phyloP scores from a whole-genome alignment of 1,140 invertebrate genomes.

The Argopecten irradians region DNA sequence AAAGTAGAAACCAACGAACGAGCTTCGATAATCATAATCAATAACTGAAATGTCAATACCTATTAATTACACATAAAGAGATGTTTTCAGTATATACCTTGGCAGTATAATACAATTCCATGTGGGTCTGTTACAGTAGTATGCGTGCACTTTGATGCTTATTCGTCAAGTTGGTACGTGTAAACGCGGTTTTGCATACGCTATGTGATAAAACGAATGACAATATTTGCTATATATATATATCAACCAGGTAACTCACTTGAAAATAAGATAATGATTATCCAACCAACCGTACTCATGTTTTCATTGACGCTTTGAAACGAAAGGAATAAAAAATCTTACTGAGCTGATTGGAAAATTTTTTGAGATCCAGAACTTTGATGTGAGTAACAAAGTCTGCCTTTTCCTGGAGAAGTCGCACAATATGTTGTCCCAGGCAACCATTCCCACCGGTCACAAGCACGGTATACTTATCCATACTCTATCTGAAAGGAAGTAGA shows the following conservation, averaged over 20 bases:
- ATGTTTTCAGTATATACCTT: no score
- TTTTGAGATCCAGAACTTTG: conserved; percentile 80
- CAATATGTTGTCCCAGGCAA: conserved; percentile 83
- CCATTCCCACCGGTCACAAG: conserved; percentile 80
- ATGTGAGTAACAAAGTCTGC: conserved; percentile 79
- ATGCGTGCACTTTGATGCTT: no score
- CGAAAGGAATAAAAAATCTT: conserved; percentile 31
- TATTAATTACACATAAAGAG: no score
- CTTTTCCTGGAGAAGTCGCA: conserved; percentile 79
- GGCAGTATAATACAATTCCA: no score
- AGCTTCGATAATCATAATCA: no score
- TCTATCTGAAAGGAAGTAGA: neutral
- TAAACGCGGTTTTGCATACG: no score
- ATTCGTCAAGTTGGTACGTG: no score
- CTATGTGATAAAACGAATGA: neutral
- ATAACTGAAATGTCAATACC: no score
- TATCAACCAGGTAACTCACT: neutral
- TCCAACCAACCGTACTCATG: no score
- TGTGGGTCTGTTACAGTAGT: no score
- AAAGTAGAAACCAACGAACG: no score
- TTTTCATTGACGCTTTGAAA: neutral
- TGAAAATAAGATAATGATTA: neutral
- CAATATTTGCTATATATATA: neutral
- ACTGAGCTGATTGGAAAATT: conserved; percentile 80
- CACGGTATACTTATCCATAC: conserved; percentile 32